Conservation (phyloP, 2,888 invertebrate genomes). For the Pogonocherus hispidulus region DNA sequence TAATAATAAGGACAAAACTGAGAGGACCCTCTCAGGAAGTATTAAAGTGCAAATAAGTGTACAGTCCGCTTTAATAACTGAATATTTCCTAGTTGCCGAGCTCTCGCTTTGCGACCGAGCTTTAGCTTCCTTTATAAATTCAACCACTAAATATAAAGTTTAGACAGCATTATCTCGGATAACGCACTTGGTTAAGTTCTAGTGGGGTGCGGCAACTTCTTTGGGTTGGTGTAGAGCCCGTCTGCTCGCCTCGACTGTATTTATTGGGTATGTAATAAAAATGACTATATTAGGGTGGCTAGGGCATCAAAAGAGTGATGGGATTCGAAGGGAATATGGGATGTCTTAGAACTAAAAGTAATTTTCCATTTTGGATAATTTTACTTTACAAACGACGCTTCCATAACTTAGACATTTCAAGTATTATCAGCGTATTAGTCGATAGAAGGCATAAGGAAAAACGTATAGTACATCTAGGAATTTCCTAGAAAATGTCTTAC, state of each 20-base stretch:
- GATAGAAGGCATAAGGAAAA: too few relatives aligned
- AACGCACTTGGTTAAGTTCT: constrained; percentile 12
- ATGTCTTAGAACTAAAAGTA: too few relatives aligned
- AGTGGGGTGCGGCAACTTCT: neutral
- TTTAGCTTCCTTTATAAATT: constrained; percentile 8
- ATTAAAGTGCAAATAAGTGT: constrained; percentile 11
- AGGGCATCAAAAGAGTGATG: too few relatives aligned
- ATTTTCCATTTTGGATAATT: too few relatives aligned
- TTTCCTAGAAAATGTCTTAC: too few relatives aligned
- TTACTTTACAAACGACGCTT: too few relatives aligned
- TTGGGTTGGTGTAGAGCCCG: neutral
- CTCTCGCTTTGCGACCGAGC: neutral
- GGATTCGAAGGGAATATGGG: too few relatives aligned
- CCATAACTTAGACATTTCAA: too few relatives aligned
- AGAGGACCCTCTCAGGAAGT: neutral
- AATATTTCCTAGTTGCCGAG: constrained; percentile 5
- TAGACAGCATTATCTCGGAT: constrained; percentile 10
- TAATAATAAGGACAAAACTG: too few relatives aligned
- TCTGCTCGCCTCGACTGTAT: neutral
- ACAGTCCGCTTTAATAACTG: constrained; percentile 10
- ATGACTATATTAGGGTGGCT: too few relatives aligned
- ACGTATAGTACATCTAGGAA: too few relatives aligned
- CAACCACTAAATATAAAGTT: constrained; percentile 14
- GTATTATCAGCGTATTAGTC: too few relatives aligned
- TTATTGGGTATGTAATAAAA: neutral